Evolutionary conservation across 2,888 invertebrate genomes (phyloP).

Genomic region (Steinernema scapterisci): DNA sequence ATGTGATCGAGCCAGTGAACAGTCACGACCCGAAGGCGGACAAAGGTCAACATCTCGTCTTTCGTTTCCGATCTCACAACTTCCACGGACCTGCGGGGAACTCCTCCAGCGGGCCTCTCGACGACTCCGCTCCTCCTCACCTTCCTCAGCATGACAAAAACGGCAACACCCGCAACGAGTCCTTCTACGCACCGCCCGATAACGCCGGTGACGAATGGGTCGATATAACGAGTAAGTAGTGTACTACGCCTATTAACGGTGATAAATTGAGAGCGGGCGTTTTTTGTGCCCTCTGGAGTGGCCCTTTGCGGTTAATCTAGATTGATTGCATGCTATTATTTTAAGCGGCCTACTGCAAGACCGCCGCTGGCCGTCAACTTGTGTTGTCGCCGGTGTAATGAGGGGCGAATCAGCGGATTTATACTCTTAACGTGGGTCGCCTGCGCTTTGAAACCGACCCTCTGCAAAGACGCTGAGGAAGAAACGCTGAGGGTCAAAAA

Average conservation of each 20-base stretch:
- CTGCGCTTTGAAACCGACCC: no score
- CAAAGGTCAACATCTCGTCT: slow-evolving; percentile 19
- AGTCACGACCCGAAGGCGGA: neutral
- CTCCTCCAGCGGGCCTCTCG: neutral
- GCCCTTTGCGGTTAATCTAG: slow-evolving; percentile 2
- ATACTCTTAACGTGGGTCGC: neutral
- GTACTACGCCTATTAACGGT: neutral
- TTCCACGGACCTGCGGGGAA: neutral
- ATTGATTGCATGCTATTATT: slow-evolving; percentile 9
- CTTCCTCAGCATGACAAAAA: neutral
- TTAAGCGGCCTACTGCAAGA: no score
- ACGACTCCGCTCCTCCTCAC: neutral
- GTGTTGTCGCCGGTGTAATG: neutral
- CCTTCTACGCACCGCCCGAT: slow-evolving; percentile 17
- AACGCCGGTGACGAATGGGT: slow-evolving; percentile 36
- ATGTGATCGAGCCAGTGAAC: slow-evolving; percentile 57
- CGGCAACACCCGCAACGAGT: slow-evolving; percentile 4
- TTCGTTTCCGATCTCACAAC: slow-evolving; percentile 17
- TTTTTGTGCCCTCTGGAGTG: neutral
- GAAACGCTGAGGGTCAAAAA: no score
- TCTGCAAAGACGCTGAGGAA: no score
- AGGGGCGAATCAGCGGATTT: neutral
- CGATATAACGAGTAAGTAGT: slow-evolving; percentile 34
- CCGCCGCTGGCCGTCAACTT: neutral
- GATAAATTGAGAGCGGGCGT: neutral